phyloP scores from a whole-genome alignment of 2,113 vertebrate species.

The Alces alces region DNA sequence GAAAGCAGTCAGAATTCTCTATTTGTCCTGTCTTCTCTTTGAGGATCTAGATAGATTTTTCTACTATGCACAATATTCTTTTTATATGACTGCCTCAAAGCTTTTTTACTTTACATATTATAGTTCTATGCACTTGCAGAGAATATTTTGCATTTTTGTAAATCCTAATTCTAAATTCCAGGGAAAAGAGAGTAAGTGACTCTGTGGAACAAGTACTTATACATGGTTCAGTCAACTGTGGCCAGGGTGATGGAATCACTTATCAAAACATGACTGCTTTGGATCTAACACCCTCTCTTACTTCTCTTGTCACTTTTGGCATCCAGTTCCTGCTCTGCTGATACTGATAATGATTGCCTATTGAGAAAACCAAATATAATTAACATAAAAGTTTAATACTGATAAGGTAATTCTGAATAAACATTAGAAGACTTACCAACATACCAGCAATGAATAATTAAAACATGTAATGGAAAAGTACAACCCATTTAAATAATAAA shows the following conservation, averaged over 20 bases:
- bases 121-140: neutral
- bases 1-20: neutral
- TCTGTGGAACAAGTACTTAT: neutral
- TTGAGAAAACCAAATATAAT: neutral
- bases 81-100: neutral
- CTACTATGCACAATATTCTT: neutral
- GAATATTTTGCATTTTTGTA: neutral
- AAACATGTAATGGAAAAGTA: neutral
- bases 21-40: slow-evolving; percentile 4
- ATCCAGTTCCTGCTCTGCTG: neutral
- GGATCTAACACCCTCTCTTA: neutral
- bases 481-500: neutral
- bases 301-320: neutral
- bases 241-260: neutral
- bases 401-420: neutral
- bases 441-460: neutral
- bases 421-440: neutral
- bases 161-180: neutral
- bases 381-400: neutral
- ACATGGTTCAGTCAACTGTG: neutral
- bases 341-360: neutral
- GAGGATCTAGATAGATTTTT: slow-evolving; percentile 1
- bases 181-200: neutral
- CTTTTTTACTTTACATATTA: neutral
- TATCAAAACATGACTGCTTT: neutral